Evolutionary conservation across 1,140 invertebrate species (phyloP).

Genomic region (Oryzaephilus surinamensis): DNA sequence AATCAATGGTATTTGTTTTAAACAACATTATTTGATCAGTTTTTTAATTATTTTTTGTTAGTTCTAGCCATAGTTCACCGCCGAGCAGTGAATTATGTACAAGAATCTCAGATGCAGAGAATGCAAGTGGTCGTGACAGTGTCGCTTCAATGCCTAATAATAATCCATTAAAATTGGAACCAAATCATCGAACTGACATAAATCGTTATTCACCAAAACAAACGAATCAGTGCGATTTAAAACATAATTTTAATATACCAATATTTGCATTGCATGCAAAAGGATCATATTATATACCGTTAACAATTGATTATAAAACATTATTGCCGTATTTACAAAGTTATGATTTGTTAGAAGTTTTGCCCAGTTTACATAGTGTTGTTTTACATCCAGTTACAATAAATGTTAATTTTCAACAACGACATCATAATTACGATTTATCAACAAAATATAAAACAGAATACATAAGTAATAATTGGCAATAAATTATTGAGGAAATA

Average conservation of each 20-base stretch:
- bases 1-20: slow-evolving; percentile 26
- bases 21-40: slow-evolving; percentile 1
- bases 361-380: slow-evolving; percentile 44
- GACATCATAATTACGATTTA: slow-evolving; percentile 11
- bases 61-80: slow-evolving; percentile 30
- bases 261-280: slow-evolving; percentile 73
- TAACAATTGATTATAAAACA: slow-evolving; percentile 71
- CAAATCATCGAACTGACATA: background rate
- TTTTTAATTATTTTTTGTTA: slow-evolving; percentile 12
- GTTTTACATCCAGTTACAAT: slow-evolving; percentile 85
- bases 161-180: background rate
- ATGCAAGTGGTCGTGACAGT: background rate
- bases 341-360: slow-evolving; percentile 44
- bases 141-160: background rate
- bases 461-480: slow-evolving; percentile 7
- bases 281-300: slow-evolving; percentile 83
- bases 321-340: slow-evolving; percentile 58
- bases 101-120: slow-evolving; percentile 25
- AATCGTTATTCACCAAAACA: background rate
- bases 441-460: slow-evolving; percentile 21
- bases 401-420: slow-evolving; percentile 64
- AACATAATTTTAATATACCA: slow-evolving; percentile 48
- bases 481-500: slow-evolving; percentile 5
- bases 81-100: slow-evolving; percentile 27
- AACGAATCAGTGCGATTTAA: slow-evolving; percentile 19